Conservation (phyloP, 2,888 invertebrate genomes). For the Pardosa pseudoannulata region DNA sequence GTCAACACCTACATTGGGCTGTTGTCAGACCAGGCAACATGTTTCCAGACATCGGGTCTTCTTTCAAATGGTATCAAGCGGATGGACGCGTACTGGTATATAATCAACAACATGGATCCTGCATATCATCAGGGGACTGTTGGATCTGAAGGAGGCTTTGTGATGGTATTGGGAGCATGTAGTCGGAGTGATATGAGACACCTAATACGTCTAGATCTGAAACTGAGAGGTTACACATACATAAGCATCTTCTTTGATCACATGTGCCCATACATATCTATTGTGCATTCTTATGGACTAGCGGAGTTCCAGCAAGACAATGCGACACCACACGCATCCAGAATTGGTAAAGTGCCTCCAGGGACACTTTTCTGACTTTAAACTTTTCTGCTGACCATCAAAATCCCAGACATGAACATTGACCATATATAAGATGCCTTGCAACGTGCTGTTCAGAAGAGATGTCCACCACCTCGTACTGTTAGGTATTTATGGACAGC, state of each 20-base stretch:
- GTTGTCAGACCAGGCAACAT: neutral
- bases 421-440: no score
- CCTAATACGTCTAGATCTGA: neutral
- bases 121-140: neutral
- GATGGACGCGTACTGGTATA: neutral
- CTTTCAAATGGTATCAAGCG: neutral
- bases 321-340: neutral
- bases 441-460: no score
- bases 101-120: neutral
- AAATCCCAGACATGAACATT: no score
- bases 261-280: neutral
- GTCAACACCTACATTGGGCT: neutral
- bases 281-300: neutral
- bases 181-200: neutral
- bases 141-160: neutral
- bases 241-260: no score
- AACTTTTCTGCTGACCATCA: neutral
- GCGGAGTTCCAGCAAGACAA: neutral
- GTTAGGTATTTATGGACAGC: no score
- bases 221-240: neutral
- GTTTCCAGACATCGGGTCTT: no score
- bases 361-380: no score
- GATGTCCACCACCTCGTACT: no score
- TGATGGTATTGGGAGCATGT: neutral
- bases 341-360: no score